phyloP scores from a whole-genome alignment of 2,113 vertebrate species.

The Pelvicachromis taeniatus region DNA sequence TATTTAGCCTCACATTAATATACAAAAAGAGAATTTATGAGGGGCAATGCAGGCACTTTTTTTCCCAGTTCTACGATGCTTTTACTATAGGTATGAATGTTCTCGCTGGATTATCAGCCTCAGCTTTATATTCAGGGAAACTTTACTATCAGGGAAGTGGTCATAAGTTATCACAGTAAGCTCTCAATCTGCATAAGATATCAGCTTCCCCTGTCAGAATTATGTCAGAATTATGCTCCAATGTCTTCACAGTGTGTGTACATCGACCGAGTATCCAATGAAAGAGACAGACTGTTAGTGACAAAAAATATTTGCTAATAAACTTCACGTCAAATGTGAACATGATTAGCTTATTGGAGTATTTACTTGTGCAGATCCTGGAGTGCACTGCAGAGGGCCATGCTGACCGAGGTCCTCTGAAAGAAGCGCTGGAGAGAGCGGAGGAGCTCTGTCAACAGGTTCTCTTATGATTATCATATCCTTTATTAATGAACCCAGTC shows the following conservation, averaged over 20 bases:
- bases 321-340: neutral
- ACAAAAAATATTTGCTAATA: neutral
- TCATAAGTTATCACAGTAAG: neutral
- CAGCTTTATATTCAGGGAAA: neutral
- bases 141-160: no score
- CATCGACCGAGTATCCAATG: neutral
- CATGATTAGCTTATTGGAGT: neutral
- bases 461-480: neutral
- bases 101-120: neutral
- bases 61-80: neutral
- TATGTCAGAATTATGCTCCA: neutral
- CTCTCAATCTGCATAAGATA: neutral
- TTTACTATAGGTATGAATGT: neutral
- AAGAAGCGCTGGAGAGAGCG: constrained; percentile 83
- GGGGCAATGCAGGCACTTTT: neutral
- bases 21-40: neutral
- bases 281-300: neutral
- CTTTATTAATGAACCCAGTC: neutral
- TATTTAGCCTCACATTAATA: neutral
- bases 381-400: constrained; percentile 88
- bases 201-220: neutral
- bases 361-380: constrained; percentile 77
- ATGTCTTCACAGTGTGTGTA: neutral
- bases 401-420: constrained; percentile 76
- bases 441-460: constrained; percentile 87